Evolutionary conservation across 2,113 vertebrate genomes (phyloP).

Genomic region (Rhynchopsitta pachyrhyncha): DNA sequence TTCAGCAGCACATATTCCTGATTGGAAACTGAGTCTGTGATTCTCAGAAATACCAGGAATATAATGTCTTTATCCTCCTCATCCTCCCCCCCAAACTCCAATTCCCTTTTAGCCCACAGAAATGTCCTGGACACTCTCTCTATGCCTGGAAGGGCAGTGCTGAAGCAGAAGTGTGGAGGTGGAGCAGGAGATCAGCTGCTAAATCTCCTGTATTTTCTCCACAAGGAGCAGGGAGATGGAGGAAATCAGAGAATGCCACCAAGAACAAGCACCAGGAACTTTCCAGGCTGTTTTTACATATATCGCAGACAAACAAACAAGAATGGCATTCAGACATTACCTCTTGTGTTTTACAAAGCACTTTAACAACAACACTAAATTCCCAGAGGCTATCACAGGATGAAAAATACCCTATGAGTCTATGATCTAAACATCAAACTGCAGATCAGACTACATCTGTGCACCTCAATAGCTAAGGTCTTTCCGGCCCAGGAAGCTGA

Average conservation of each 20-base stretch:
- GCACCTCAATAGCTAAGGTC: neutral
- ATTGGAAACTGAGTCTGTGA: neutral
- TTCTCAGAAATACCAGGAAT: neutral
- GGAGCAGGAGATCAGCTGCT: neutral
- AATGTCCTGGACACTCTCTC: neutral
- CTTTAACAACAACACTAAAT: neutral
- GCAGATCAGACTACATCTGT: constrained; percentile 26
- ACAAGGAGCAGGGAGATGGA: neutral
- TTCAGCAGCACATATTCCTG: neutral
- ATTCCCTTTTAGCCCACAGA: neutral
- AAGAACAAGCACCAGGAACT: neutral
- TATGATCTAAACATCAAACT: constrained; percentile 52
- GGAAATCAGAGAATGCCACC: neutral
- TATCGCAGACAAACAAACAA: constrained; percentile 32
- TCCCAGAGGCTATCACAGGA: neutral
- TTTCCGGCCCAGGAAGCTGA: constrained; percentile 35
- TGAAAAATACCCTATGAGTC: neutral
- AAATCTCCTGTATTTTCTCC: neutral
- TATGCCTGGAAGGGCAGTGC: neutral
- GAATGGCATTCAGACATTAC: neutral
- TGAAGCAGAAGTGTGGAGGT: neutral
- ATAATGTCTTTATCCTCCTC: neutral
- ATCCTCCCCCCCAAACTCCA: neutral
- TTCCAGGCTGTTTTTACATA: constrained; percentile 6
- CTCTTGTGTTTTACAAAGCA: neutral